Evolutionary conservation across 2,113 vertebrate species (phyloP).

Genomic region (Pelusios castaneus): DNA sequence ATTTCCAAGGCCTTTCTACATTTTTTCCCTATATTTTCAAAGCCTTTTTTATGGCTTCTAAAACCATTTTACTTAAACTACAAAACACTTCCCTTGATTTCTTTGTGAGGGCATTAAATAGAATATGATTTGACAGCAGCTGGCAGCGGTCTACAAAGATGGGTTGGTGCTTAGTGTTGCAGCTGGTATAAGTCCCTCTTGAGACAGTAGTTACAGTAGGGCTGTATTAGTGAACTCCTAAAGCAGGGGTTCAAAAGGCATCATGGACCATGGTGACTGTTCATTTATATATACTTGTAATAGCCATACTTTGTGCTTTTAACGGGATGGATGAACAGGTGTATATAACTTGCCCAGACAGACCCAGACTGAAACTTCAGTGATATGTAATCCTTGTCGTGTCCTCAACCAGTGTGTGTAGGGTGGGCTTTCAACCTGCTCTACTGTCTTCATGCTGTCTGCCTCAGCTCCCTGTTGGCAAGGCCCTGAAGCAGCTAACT

Average conservation of each 20-base stretch:
- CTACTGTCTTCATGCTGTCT: too few species aligned
- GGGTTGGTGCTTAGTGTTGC: neutral
- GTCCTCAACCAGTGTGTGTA: neutral
- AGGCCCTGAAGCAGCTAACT: neutral
- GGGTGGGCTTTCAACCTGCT: neutral
- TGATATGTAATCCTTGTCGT: conserved; percentile 1
- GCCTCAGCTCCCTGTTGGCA: neutral
- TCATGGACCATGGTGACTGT: neutral
- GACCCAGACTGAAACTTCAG: neutral
- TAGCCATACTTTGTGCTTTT: neutral
- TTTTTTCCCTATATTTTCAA: neutral
- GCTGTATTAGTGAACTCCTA: neutral
- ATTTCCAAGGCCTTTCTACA: neutral
- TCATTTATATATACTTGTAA: neutral
- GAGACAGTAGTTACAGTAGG: neutral
- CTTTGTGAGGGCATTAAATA: neutral
- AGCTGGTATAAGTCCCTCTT: neutral
- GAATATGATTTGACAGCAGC: neutral
- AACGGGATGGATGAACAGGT: neutral
- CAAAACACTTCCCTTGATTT: neutral
- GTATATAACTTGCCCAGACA: neutral
- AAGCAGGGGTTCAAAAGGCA: neutral
- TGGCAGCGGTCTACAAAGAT: neutral
- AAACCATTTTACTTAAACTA: neutral
- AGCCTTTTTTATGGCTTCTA: neutral